A percentile compares a stretch with the other conserved stretches of the same genome.
These are phyloP conservation scores for Nerophis lumbriciformis DNA, from an alignment of 2,113 vertebrate species.

Conservation along the genomic window DNA sequence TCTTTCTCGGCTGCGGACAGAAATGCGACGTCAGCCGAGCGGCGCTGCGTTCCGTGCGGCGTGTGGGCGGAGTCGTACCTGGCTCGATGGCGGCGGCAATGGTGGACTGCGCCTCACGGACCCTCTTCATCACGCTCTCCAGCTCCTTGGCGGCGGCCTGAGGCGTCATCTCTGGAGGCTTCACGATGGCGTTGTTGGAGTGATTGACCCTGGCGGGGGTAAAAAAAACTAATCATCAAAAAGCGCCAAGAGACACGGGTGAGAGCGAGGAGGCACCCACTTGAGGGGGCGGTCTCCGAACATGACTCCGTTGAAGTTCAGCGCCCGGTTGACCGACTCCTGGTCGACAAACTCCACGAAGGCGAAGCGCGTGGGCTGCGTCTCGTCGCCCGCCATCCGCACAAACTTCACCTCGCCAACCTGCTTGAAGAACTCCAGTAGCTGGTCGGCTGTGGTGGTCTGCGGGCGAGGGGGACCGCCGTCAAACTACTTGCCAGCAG, in stretches of 20 bases:
- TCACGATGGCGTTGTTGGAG: slow-evolving; percentile 98
- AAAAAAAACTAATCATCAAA: not conserved
- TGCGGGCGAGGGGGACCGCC: slow-evolving; percentile 32
- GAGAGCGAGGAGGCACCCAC: slow-evolving; percentile 51
- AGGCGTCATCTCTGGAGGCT: slow-evolving; percentile 94
- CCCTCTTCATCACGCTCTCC: slow-evolving; percentile 95
- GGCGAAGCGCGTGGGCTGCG: slow-evolving; percentile 91
- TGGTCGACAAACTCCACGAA: slow-evolving; percentile 95
- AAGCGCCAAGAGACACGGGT: no score
- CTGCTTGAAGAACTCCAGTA: slow-evolving; percentile 93
- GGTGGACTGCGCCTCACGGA: slow-evolving; percentile 89
- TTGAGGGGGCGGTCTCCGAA: slow-evolving; percentile 95
- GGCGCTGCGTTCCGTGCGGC: no score
- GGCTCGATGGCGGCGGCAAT: slow-evolving; percentile 95
- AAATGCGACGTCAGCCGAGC: not conserved
- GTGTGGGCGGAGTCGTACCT: slow-evolving; percentile 59
- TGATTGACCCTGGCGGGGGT: slow-evolving; percentile 85
- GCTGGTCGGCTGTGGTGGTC: slow-evolving; percentile 92
- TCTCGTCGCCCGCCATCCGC: slow-evolving; percentile 95
- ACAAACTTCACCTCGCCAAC: slow-evolving; percentile 97
- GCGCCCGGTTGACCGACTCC: slow-evolving; percentile 87
- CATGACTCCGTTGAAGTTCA: slow-evolving; percentile 96
- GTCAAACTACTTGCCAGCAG: not conserved
- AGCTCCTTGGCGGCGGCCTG: slow-evolving; percentile 95
- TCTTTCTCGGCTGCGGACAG: slow-evolving; percentile 59